These are phyloP conservation scores for Euzophera pinguis DNA, from an alignment of 2,888 invertebrate genomes.

Conservation along the genomic window DNA sequence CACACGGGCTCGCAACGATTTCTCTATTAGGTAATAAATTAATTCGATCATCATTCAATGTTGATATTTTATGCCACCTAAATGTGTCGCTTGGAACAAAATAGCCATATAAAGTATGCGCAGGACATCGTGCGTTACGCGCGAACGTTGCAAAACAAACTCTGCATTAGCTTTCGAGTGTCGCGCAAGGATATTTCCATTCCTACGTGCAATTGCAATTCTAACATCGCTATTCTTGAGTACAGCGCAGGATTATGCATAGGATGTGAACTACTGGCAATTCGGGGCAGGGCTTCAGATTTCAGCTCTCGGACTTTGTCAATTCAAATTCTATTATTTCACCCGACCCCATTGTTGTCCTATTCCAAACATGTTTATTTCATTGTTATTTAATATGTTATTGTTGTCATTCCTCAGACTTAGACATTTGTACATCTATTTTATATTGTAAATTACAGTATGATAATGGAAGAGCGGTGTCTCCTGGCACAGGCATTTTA, in stretches of 20 bases:
- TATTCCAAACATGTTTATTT: too few relatives aligned
- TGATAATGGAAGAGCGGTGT: too few relatives aligned
- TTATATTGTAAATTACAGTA: too few relatives aligned
- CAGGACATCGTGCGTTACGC: slow-evolving; percentile 50
- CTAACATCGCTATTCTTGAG: slow-evolving; percentile 19
- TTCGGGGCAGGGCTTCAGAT: too few relatives aligned
- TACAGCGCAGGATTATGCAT: not conserved
- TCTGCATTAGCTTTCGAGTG: slow-evolving; percentile 52
- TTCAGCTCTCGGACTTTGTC: too few relatives aligned
- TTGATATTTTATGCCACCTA: slow-evolving; percentile 28
- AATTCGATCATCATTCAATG: slow-evolving; percentile 19
- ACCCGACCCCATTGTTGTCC: too few relatives aligned
- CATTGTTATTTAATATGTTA: too few relatives aligned
- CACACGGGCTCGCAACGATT: slow-evolving; percentile 2
- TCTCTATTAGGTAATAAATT: slow-evolving; percentile 15
- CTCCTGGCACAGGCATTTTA: too few relatives aligned
- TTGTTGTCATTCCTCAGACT: too few relatives aligned
- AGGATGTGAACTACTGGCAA: too few relatives aligned
- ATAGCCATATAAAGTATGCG: slow-evolving; percentile 42
- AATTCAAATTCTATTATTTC: too few relatives aligned
- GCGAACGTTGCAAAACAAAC: slow-evolving; percentile 60
- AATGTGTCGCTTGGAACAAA: slow-evolving; percentile 29
- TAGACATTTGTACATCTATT: too few relatives aligned
- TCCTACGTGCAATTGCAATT: slow-evolving; percentile 41
- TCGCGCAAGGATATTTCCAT: slow-evolving; percentile 60